Percentiles rank a stretch among this genome's conserved stretches.
Conservation (phyloP, 2,797 vertebrate species). For the Nyctalus aviator region DNA sequence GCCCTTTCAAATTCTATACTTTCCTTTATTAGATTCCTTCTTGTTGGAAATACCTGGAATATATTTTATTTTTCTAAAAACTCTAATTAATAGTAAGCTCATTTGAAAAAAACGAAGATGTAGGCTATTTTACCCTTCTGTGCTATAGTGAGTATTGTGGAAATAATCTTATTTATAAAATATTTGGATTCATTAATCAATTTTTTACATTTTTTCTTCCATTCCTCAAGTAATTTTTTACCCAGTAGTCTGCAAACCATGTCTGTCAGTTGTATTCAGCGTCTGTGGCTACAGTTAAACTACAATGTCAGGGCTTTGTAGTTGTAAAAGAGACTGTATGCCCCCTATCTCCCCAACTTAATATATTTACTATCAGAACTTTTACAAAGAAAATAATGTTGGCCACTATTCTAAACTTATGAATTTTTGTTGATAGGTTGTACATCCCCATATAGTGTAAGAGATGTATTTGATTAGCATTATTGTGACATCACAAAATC, state of each 20-base stretch:
- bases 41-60: background rate
- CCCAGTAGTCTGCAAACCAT: background rate
- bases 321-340: background rate
- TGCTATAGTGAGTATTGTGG: background rate
- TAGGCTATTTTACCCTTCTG: background rate
- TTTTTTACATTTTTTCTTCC: background rate
- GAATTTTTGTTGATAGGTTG: background rate
- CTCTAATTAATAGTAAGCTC: background rate
- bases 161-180: background rate
- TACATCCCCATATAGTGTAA: background rate
- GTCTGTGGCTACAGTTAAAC: background rate
- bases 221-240: background rate
- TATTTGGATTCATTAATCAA: background rate
- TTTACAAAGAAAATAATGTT: background rate
- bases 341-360: fast-evolving
- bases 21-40: background rate
- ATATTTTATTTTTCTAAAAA: background rate
- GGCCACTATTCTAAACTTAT: background rate
- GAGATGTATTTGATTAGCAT: background rate
- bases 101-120: background rate
- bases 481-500: background rate
- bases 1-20: background rate
- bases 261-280: background rate
- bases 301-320: background rate
- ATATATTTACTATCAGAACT: background rate